These are phyloP conservation scores for Rhinoderma darwinii DNA, from an alignment of 2,113 vertebrate species.

Conservation along the genomic window DNA sequence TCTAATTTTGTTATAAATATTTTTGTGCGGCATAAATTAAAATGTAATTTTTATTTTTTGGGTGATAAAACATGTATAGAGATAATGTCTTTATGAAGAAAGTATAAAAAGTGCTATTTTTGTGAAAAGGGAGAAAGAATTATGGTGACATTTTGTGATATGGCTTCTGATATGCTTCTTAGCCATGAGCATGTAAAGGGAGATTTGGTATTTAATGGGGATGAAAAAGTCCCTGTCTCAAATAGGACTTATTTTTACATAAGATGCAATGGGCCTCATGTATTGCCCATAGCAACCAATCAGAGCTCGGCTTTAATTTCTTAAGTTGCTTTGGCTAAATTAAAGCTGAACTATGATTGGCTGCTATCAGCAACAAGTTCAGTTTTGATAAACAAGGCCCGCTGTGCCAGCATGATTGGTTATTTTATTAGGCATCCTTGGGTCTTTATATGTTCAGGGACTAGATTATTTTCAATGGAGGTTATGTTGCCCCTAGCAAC, in stretches of 20 bases:
- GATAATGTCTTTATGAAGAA: conserved; percentile 33
- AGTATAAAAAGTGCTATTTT: conserved; percentile 24
- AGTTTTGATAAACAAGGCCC: neutral
- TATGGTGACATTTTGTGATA: neutral
- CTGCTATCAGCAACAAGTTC: neutral
- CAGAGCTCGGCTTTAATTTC: neutral
- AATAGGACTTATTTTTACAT: neutral
- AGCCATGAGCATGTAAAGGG: neutral
- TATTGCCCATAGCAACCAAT: neutral
- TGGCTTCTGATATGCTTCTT: neutral
- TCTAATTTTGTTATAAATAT: conserved; percentile 53
- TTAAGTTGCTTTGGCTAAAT: neutral
- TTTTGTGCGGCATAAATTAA: conserved; percentile 40
- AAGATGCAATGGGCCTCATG: neutral
- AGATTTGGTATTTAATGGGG: neutral
- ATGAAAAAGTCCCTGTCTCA: neutral
- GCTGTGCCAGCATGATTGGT: neutral
- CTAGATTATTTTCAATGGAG: neutral
- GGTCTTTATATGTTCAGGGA: neutral
- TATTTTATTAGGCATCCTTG: neutral
- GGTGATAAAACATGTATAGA: conserved; percentile 1
- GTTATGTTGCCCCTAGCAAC: neutral
- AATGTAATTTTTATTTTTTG: conserved; percentile 31
- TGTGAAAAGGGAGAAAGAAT: conserved; percentile 2
- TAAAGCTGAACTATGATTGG: neutral